Percentiles rank a stretch among this genome's conserved stretches.
phyloP scores from a whole-genome alignment of 1,140 invertebrate genomes.

The Drosophila lacteicornis region DNA sequence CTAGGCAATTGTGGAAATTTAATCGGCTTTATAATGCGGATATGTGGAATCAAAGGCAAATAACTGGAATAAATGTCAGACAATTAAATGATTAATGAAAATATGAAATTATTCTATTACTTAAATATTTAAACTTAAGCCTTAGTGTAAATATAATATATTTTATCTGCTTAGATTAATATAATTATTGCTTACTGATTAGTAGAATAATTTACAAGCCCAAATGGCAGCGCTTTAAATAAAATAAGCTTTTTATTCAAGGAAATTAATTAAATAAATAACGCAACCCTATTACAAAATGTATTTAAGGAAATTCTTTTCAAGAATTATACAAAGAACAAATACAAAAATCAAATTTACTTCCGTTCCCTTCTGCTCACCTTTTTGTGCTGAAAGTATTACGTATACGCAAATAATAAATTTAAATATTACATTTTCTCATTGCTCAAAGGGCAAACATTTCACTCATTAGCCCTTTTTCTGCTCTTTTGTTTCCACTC shows the following conservation, averaged over 20 bases:
- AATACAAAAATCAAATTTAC: background rate
- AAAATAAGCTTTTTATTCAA: background rate
- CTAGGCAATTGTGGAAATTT: background rate
- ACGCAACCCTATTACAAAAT: too few species aligned
- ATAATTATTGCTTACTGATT: background rate
- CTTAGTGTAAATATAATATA: background rate
- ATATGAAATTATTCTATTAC: too few species aligned
- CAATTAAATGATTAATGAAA: too few species aligned
- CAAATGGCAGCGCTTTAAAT: background rate
- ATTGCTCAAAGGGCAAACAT: constrained; percentile 34
- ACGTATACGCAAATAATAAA: constrained; percentile 30
- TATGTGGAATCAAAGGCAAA: background rate
- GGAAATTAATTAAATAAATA: background rate
- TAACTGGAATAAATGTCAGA: too few species aligned
- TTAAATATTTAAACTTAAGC: background rate
- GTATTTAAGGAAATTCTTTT: background rate
- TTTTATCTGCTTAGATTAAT: background rate
- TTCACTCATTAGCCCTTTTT: constrained; percentile 51
- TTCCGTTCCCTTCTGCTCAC: too few species aligned
- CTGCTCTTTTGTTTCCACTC: constrained; percentile 22
- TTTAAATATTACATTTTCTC: constrained; percentile 35
- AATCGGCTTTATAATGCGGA: background rate
- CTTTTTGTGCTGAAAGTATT: background rate
- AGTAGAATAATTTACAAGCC: background rate
- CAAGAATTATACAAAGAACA: background rate